Conservation (phyloP, 2,797 vertebrate genomes). For the Tenualosa thibaudeaui region DNA sequence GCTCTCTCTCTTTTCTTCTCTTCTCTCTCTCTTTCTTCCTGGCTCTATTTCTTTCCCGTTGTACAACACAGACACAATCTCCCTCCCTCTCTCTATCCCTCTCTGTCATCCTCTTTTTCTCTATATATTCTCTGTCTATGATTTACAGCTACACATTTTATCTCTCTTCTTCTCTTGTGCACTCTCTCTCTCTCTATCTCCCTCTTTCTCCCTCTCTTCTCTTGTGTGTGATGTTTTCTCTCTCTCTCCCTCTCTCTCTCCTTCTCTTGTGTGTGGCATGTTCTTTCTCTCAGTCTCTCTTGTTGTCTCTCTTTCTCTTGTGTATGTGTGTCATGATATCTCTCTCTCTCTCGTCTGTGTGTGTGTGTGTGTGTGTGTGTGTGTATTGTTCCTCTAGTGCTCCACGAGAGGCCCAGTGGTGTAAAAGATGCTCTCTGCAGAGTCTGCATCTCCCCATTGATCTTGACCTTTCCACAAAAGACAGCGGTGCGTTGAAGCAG, state of each 20-base stretch:
- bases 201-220: too few species aligned
- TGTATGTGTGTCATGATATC: too few species aligned
- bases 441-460: not conserved
- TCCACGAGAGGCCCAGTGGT: not conserved
- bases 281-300: too few species aligned
- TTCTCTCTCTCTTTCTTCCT: slow-evolving; percentile 9
- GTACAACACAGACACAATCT: not conserved
- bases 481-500: too few species aligned
- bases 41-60: slow-evolving; percentile 13
- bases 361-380: not conserved
- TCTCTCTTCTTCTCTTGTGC: too few species aligned
- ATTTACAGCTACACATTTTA: too few species aligned
- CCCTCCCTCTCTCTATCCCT: slow-evolving; percentile 19
- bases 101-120: slow-evolving; percentile 18
- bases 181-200: slow-evolving; percentile 26
- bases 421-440: not conserved
- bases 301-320: too few species aligned
- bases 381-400: not conserved
- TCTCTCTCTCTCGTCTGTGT: too few species aligned
- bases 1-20: not conserved
- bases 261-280: too few species aligned
- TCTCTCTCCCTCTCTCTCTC: too few species aligned
- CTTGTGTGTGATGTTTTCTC: too few species aligned
- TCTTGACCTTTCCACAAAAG: not conserved
- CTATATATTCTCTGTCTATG: too few species aligned